Base-by-base conservation (phyloP, 2,888 invertebrate species). In the Malacosoma neustria region DNA sequence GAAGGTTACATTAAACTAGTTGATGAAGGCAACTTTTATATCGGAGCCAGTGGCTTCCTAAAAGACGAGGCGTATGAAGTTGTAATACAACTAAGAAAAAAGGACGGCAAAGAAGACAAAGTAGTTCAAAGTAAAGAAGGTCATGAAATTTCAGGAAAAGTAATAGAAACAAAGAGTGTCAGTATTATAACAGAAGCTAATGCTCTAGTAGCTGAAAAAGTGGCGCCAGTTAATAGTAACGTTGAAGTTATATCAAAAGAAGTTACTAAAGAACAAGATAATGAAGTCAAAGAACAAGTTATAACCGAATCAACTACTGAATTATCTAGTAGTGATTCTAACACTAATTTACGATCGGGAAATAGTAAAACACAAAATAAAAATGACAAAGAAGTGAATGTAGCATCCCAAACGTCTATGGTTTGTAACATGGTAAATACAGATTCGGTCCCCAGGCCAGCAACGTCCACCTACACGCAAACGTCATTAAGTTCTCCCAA, bases 31-130 rank as follows among this genome's bases (percentile, higher is more conserved):
- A 77, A 82, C 46, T 75, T 85, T 45, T 81, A 72, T 37, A 69
- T 85, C 11, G 82, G 80, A 11, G 68, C 81, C 13, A 67, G 74
- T 4, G 77, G 73, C 3, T 63, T 75, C 11, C 54, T 84, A 4
- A 74, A 72, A 53, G 63, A 80, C 43, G 68, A 80, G 35, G 72
- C 66, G 11, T 85, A 82, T 44, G 85, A 85, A 71, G 77, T 85
- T 7, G 56, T 84, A 5, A 80, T 85, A 51, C 82, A 84, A 42
- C 56, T 85, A 4, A 68, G 72, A 35, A 85, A 82, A 41, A 84
- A 79, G 51, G 73, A 68, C 13, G 42, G 43, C 2, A 47, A 45
- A 14, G 50, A 46, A 33, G 49, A 46, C 3, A 50, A 41, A 34
- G 42, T 45, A 33, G 15, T 41, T 13, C 39, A 41, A 13, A 43